Base-by-base conservation (phyloP, 2,113 vertebrate genomes). In the Emydocephalus ijimae region DNA sequence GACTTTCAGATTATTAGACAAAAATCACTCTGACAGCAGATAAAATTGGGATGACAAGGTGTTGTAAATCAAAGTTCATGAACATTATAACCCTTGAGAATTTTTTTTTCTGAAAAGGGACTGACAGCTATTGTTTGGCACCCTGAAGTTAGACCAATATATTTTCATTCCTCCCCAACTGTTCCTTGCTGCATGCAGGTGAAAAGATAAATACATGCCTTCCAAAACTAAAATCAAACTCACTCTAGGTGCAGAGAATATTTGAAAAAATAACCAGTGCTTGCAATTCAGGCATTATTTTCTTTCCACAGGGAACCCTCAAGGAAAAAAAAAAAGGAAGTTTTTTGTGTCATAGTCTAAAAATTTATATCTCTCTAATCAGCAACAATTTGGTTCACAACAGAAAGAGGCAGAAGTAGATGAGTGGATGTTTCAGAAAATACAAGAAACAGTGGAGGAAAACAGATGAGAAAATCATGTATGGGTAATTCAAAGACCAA, bases 141-240 rank as follows among this genome's bases (percentile, higher is more conserved):
- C 88, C 48, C 1, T 5, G 56, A 61, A n/a, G 55, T 86, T 85
- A 56, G 43, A 52, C 59, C 89, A 74, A 61, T 0, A 0, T 3
- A 54, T 15, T 21, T 94, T 93, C 94, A 96, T 92, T 94, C 88
- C 52, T 18, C 20, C 89, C 18, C 39, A 52, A 3, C 89, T 94
- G 56, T 91, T 96, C 92, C 93, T 92, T 50, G 45, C 95, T 43
- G 92, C 23, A 69, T 92, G 24, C 15, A 91, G 92, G 93, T 94
- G 54, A 94, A 93, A 93, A 92, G 95, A 92, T 55, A 94, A 69
- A 91, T 45, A 93, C 15, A 34, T 87, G 6, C 64, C 29, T 95
- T 59, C 56, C 88, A 10, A 94, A 96, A 95, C 88, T 55, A 56
- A 26, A 95, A 92, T 89, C 15, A 26, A 43, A 88, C 88, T 56